phyloP scores from a whole-genome alignment of 2,113 vertebrate genomes.

The Lycaon pictus region DNA sequence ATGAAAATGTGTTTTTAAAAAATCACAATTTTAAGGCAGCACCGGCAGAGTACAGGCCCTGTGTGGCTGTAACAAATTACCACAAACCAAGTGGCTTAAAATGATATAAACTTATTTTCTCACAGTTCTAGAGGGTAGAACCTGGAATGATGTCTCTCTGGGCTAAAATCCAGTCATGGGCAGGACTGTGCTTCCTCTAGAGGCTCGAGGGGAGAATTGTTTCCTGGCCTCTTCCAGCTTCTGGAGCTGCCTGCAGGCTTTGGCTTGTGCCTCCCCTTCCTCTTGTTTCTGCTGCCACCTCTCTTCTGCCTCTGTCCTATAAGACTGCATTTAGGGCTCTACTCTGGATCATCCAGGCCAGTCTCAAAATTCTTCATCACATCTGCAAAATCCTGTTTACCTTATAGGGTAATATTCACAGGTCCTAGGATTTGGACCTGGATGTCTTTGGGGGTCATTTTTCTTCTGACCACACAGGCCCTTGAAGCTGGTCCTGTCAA shows the following conservation, averaged over 20 bases:
- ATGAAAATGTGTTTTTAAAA: neutral
- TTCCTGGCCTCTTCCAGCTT: neutral
- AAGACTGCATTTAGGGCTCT: neutral
- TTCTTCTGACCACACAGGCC: neutral
- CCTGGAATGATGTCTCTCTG: neutral
- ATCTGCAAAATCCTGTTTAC: neutral
- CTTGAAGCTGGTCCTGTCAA: neutral
- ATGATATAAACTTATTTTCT: neutral
- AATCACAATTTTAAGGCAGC: neutral
- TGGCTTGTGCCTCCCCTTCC: neutral
- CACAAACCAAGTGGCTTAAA: neutral
- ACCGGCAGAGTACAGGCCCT: neutral
- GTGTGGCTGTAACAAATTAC: neutral
- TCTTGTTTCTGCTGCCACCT: neutral
- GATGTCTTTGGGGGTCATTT: neutral
- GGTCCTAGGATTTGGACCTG: neutral
- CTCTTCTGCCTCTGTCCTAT: neutral
- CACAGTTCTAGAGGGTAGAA: neutral
- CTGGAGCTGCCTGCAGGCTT: fast-evolving
- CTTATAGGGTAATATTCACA: neutral
- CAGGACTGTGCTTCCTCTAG: neutral
- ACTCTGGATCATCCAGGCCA: neutral
- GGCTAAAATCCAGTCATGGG: neutral
- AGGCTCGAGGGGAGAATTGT: neutral
- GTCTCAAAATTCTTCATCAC: neutral